Evolutionary conservation across 1,140 invertebrate species (phyloP).

Genomic region (Drosophila kepulauana): DNA sequence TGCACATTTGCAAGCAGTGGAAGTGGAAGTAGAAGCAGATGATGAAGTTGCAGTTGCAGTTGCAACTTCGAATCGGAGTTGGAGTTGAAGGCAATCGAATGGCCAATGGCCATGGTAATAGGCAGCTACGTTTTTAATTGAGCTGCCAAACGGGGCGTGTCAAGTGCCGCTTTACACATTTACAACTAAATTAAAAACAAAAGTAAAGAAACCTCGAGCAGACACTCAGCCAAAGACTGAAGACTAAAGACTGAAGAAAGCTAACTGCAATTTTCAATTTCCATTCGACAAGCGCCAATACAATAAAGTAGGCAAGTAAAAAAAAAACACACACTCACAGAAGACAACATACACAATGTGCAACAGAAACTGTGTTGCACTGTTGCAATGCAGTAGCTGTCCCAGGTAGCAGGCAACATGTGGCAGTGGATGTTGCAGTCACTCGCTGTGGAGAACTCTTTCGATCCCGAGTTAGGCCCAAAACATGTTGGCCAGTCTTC

Average conservation of each 20-base stretch:
- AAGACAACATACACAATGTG: not conserved
- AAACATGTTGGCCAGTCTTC: constrained; percentile 63
- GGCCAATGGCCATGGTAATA: constrained; percentile 53
- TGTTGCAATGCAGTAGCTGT: constrained; percentile 18
- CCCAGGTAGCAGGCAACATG: not conserved
- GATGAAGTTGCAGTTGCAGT: not conserved
- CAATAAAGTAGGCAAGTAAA: constrained; percentile 69
- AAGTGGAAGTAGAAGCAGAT: not conserved
- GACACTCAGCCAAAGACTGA: constrained; percentile 4
- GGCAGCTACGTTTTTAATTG: constrained; percentile 79
- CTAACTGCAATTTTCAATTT: constrained; percentile 83
- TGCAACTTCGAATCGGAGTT: constrained; percentile 23
- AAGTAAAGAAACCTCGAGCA: constrained; percentile 2
- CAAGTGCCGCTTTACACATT: constrained; percentile 81
- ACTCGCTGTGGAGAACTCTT: constrained; percentile 8
- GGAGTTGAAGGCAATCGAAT: constrained; percentile 25
- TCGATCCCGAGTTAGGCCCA: constrained; percentile 66
- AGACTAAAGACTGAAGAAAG: constrained; percentile 57
- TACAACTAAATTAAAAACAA: constrained; percentile 77
- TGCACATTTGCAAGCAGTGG: constrained; percentile 1
- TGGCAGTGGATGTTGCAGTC: not conserved
- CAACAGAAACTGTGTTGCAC: not conserved
- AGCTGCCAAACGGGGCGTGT: constrained; percentile 81
- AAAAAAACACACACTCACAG: constrained; percentile 10
- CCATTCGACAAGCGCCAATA: constrained; percentile 77